phyloP scores from a whole-genome alignment of 2,888 invertebrate genomes.

The Agrochola circellaris region DNA sequence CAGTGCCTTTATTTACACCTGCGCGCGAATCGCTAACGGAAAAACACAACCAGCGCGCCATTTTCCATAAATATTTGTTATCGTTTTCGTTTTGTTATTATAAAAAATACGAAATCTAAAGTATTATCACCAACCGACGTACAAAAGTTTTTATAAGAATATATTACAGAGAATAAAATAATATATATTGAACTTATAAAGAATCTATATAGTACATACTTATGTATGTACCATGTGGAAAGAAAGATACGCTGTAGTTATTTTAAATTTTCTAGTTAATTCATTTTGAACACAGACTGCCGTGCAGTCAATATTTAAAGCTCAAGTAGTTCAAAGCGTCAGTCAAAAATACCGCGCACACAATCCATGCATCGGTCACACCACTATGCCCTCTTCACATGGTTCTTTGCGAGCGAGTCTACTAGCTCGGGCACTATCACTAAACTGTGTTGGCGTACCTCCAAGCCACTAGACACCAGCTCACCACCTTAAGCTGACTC shows the following conservation, averaged over 20 bases:
- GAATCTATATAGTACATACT: background rate
- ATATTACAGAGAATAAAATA: too few species aligned
- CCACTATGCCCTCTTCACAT: constrained; percentile 19
- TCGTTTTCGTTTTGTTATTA: too few species aligned
- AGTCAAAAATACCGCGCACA: background rate
- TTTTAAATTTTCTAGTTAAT: background rate
- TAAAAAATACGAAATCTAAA: too few species aligned
- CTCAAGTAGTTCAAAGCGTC: background rate
- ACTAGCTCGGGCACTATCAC: constrained; percentile 25
- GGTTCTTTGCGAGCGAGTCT: constrained; percentile 22
- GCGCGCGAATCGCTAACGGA: too few species aligned
- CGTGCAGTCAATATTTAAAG: background rate
- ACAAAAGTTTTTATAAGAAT: too few species aligned
- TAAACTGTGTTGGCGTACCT: constrained; percentile 43
- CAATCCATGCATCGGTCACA: constrained; percentile 25
- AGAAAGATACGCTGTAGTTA: background rate
- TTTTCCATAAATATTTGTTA: too few species aligned
- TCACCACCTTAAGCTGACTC: constrained; percentile 40
- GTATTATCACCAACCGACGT: too few species aligned
- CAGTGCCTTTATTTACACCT: too few species aligned
- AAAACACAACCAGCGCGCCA: too few species aligned
- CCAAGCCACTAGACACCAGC: constrained; percentile 56
- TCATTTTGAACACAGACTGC: too few species aligned
- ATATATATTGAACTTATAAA: too few species aligned
- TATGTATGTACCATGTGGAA: too few species aligned